These are phyloP conservation scores for Melanotaenia parkinsoni DNA, from an alignment of 2,797 vertebrate genomes.

Conservation along the genomic window DNA sequence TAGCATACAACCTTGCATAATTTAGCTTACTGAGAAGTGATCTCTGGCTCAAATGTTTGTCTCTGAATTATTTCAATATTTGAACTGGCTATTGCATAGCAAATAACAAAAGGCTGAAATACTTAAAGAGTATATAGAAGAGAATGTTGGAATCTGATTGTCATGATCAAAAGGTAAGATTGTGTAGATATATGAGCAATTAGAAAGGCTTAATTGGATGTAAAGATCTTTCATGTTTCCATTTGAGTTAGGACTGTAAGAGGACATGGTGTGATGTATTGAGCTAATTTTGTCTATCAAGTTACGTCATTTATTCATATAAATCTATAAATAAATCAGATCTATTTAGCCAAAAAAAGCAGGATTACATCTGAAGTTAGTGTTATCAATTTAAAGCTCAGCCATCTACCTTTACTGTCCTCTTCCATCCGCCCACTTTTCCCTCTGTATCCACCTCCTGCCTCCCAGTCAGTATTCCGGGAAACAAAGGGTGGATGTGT, in stretches of 20 bases:
- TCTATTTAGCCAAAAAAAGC: conserved; percentile 21
- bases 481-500: conserved; percentile 49
- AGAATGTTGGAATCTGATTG: background rate
- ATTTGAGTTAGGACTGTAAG: background rate
- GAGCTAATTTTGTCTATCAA: background rate
- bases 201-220: background rate
- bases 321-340: conserved; percentile 6
- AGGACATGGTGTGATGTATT: background rate
- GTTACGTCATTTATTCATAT: background rate
- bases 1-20: no score
- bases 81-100: no score
- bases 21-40: no score
- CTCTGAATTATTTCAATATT: no score
- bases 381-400: conserved; percentile 19
- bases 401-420: conserved; percentile 3
- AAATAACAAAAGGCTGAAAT: background rate
- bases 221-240: background rate
- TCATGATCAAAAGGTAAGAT: background rate
- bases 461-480: conserved; percentile 31
- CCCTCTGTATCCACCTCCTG: background rate
- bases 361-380: conserved; percentile 1
- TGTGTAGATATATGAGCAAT: background rate
- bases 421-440: conserved; percentile 1
- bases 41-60: no score
- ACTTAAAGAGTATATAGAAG: background rate